These are phyloP conservation scores for Platerodrilus igneus DNA, from an alignment of 2,888 invertebrate genomes.

Conservation along the genomic window DNA sequence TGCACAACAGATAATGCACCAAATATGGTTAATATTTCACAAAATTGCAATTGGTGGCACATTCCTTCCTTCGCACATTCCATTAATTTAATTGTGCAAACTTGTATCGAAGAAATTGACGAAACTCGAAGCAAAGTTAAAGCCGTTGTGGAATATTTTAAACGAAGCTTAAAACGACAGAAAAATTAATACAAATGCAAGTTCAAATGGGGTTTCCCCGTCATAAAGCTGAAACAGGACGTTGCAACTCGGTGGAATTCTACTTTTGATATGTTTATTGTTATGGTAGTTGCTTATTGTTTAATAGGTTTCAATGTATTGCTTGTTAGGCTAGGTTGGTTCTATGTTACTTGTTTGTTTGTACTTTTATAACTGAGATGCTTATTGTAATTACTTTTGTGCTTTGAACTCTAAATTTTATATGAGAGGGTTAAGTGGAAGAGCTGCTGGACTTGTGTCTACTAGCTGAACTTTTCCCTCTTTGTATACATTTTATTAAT, in stretches of 20 bases:
- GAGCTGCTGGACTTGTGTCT: no score
- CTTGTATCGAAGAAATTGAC: background rate
- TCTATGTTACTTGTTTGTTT: no score
- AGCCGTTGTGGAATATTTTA: constrained; percentile 19
- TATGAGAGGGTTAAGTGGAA: no score
- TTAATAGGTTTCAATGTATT: no score
- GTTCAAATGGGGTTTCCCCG: background rate
- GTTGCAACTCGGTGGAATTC: constrained; percentile 27
- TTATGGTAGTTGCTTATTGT: no score
- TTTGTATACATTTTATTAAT: no score
- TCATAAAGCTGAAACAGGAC: constrained; percentile 26
- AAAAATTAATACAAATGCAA: constrained; percentile 18
- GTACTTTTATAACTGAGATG: no score
- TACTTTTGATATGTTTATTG: constrained; percentile 26
- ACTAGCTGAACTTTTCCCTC: no score
- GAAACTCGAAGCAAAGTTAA: constrained; percentile 14
- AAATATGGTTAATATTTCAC: constrained; percentile 15
- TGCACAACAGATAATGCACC: constrained; percentile 20
- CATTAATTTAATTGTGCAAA: constrained; percentile 9
- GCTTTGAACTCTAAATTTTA: no score
- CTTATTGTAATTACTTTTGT: no score
- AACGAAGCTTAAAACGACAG: no score
- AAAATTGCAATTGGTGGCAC: constrained; percentile 17
- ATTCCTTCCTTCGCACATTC: constrained; percentile 20
- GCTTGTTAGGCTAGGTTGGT: no score